Evolutionary conservation across 2,888 invertebrate genomes (phyloP).

Genomic region (Amblyjoppa fuscipennis): DNA sequence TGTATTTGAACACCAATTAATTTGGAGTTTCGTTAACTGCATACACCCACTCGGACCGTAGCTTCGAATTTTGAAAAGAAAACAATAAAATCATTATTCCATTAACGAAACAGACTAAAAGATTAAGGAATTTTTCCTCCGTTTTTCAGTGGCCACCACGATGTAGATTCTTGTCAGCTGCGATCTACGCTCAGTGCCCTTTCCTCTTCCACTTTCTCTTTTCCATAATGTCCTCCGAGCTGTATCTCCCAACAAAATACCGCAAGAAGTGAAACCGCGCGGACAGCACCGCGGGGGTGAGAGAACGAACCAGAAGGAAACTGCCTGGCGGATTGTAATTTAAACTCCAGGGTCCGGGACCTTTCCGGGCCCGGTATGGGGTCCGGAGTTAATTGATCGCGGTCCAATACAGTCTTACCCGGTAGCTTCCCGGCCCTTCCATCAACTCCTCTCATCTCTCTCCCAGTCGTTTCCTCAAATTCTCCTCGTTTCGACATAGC

Average conservation of each 20-base stretch:
- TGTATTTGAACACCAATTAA: neutral
- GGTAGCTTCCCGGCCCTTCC: slow-evolving; percentile 63
- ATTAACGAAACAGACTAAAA: neutral
- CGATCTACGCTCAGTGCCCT: neutral
- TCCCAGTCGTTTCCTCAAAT: slow-evolving; percentile 48
- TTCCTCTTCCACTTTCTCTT: slow-evolving; percentile 57
- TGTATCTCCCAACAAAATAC: slow-evolving; percentile 43
- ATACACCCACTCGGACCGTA: neutral
- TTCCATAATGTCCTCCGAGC: slow-evolving; percentile 30
- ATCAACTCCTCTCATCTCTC: slow-evolving; percentile 63
- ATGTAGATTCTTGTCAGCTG: slow-evolving; percentile 32
- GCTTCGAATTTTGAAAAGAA: neutral
- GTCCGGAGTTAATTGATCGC: slow-evolving; percentile 74
- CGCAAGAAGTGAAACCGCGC: slow-evolving; percentile 56
- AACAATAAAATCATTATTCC: neutral
- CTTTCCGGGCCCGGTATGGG: slow-evolving; percentile 66
- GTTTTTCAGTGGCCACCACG: neutral
- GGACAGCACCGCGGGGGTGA: slow-evolving; percentile 44
- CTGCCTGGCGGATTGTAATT: slow-evolving; percentile 25
- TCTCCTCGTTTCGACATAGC: neutral
- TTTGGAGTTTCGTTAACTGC: neutral
- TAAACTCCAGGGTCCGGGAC: slow-evolving; percentile 25
- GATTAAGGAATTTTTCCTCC: neutral
- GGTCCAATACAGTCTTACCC: slow-evolving; percentile 75
- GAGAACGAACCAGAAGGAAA: slow-evolving; percentile 38